These are phyloP conservation scores for Aleiodes sp. DNA, from an alignment of 1,140 invertebrate genomes.

Conservation along the genomic window DNA sequence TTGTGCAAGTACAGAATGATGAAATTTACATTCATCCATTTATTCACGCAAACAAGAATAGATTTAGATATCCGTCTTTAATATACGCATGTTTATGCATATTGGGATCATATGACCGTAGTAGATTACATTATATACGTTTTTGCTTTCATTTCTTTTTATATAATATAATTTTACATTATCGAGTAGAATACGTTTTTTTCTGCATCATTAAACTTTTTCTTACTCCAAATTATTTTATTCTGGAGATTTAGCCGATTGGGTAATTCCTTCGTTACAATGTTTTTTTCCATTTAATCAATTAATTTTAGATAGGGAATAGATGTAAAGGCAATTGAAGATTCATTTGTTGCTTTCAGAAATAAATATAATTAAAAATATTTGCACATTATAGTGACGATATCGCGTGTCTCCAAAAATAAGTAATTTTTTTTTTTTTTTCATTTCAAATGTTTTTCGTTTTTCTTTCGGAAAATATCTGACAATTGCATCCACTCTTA, in stretches of 20 bases:
- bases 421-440: slow-evolving; percentile 28
- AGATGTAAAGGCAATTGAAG: not conserved
- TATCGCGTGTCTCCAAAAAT: slow-evolving; percentile 27
- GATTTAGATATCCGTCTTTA: slow-evolving; percentile 31
- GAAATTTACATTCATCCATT: slow-evolving; percentile 34
- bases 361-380: slow-evolving; percentile 29
- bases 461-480: slow-evolving; percentile 3
- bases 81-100: slow-evolving; percentile 26
- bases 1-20: not conserved
- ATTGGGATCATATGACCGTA: slow-evolving; percentile 33
- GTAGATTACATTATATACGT: slow-evolving; percentile 30
- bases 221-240: slow-evolving; percentile 10
- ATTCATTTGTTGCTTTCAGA: not conserved
- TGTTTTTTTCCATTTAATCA: slow-evolving; percentile 20
- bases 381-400: slow-evolving; percentile 1
- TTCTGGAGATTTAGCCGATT: slow-evolving; percentile 9
- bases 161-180: slow-evolving; percentile 52
- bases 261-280: slow-evolving; percentile 8
- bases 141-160: too few relatives aligned
- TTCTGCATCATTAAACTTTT: slow-evolving; percentile 39
- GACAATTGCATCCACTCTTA: slow-evolving; percentile 9
- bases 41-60: slow-evolving; percentile 37
- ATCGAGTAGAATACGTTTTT: slow-evolving; percentile 49
- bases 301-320: slow-evolving; percentile 5
- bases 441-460: not conserved